phyloP scores from a whole-genome alignment of 2,888 invertebrate species.

The Digitonthophagus gazella region DNA sequence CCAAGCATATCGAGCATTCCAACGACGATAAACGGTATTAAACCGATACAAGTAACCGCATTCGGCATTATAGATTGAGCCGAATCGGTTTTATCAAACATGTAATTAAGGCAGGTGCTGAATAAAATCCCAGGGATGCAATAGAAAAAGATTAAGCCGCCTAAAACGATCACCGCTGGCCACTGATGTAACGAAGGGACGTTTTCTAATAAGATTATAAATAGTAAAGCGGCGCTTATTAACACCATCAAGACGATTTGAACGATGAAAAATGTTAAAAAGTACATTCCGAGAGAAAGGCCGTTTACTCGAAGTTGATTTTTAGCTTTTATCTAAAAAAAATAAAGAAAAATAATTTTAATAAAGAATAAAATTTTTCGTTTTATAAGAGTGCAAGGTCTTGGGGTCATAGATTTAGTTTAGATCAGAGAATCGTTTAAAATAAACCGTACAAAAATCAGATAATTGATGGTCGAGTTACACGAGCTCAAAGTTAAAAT shows the following conservation, averaged over 20 bases:
- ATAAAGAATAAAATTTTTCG: neutral
- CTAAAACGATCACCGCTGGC: constrained; percentile 67
- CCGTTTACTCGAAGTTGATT: constrained; percentile 82
- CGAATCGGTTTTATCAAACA: constrained; percentile 80
- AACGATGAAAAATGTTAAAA: constrained; percentile 72
- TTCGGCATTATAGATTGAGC: constrained; percentile 79
- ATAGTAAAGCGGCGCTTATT: constrained; percentile 63
- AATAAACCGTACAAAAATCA: neutral
- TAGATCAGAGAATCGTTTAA: too few relatives aligned
- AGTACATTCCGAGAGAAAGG: constrained; percentile 71
- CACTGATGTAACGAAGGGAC: constrained; percentile 68
- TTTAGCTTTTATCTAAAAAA: constrained; percentile 71
- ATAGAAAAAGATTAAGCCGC: constrained; percentile 66
- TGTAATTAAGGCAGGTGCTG: constrained; percentile 73
- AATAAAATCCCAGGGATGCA: constrained; percentile 74
- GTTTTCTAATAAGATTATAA: constrained; percentile 65
- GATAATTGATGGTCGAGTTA: too few relatives aligned
- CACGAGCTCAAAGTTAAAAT: too few relatives aligned
- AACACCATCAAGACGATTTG: constrained; percentile 67
- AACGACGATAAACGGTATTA: constrained; percentile 73
- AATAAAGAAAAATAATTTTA: neutral
- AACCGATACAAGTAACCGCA: constrained; percentile 70
- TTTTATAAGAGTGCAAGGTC: neutral
- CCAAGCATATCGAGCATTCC: constrained; percentile 70
- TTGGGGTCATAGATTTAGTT: too few relatives aligned